Base-by-base conservation (phyloP, 2,888 invertebrate genomes). In the Dioctria linearis region DNA sequence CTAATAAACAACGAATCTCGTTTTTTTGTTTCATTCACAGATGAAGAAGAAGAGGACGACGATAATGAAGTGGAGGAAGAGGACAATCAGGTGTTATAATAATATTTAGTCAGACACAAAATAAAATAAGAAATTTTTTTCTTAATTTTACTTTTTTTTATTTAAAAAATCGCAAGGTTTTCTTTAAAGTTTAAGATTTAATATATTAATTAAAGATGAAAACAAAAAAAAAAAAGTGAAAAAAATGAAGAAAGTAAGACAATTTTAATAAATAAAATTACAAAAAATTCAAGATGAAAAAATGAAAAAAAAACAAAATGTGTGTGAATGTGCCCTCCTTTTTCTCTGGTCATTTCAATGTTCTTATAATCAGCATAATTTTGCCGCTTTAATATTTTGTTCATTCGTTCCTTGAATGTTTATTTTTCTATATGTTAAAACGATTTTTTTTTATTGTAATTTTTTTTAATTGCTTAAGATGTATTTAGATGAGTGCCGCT, bases 81-180 rank as follows among this genome's bases (percentile, higher is more conserved):
- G 43, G 81, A 80, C 51, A 88, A 87, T 83, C 87, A 87, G 85
- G 88, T 87, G 88, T 88, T 88, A 88, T 88, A 87, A 88, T 86
- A 86, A 86, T 87, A 86, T 87, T 86, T 88, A 88, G 88, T 88
- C 88, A 88, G 81, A 82, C 82, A 81, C 79, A 81, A 80, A 80
- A 78, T 75, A 80, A 80, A 81, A 80, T 80, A 81, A 82, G 80
- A 81, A 78, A 78, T 80, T 78, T 73, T 66, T 71, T 82, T 82
- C 67, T 63, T 82, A 66, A 81, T 69, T 81, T 82, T 69, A 54
- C 71, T 43, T 81, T 80, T 82, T 82, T 80, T 82, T 81, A 80
- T 81, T 82, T 76, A 67, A 66, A 25, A 59, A 46, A 79, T 49
- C 49, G 69, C 71, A 83, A 83, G 82, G 67, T 80, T 82, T 79